phyloP scores from a whole-genome alignment of 1,140 invertebrate genomes.

The Apis florea region DNA sequence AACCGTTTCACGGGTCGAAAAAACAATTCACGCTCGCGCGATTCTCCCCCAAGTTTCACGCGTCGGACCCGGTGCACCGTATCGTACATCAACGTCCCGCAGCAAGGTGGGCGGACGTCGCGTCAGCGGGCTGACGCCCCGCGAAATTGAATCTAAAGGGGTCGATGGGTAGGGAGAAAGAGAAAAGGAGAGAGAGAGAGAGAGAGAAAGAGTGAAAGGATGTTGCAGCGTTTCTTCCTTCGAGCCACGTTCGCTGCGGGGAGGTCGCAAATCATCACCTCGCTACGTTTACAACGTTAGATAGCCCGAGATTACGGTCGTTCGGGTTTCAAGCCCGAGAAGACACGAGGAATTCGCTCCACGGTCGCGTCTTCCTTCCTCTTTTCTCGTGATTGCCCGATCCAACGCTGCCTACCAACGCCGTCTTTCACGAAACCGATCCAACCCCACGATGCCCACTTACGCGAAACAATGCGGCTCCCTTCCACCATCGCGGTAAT shows the following conservation, averaged over 20 bases:
- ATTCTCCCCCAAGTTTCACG: slow-evolving; percentile 48
- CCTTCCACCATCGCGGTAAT: slow-evolving; percentile 32
- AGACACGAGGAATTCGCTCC: slow-evolving; percentile 36
- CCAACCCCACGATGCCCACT: slow-evolving; percentile 21
- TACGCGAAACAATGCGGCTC: slow-evolving; percentile 55
- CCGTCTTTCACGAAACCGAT: slow-evolving; percentile 50
- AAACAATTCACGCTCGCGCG: slow-evolving; percentile 32
- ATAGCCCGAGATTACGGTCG: slow-evolving; percentile 77
- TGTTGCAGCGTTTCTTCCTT: slow-evolving; percentile 24
- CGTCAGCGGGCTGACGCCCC: slow-evolving; percentile 77
- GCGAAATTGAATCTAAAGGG: slow-evolving; percentile 80
- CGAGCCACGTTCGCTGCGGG: slow-evolving; percentile 65
- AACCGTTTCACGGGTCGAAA: slow-evolving; percentile 9
- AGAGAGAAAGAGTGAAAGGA: too few species aligned
- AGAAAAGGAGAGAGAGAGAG: not conserved
- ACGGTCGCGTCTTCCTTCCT: not conserved
- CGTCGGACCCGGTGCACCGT: slow-evolving; percentile 56
- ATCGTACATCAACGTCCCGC: slow-evolving; percentile 77
- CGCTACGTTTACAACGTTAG: slow-evolving; percentile 76
- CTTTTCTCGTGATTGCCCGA: not conserved
- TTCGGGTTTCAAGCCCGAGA: slow-evolving; percentile 52
- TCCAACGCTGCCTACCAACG: not conserved
- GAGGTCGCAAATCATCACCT: slow-evolving; percentile 80
- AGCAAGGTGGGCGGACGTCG: slow-evolving; percentile 77
- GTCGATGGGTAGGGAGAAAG: slow-evolving; percentile 49